phyloP scores from a whole-genome alignment of 2,888 invertebrate genomes.

The Morinoia aosen region DNA sequence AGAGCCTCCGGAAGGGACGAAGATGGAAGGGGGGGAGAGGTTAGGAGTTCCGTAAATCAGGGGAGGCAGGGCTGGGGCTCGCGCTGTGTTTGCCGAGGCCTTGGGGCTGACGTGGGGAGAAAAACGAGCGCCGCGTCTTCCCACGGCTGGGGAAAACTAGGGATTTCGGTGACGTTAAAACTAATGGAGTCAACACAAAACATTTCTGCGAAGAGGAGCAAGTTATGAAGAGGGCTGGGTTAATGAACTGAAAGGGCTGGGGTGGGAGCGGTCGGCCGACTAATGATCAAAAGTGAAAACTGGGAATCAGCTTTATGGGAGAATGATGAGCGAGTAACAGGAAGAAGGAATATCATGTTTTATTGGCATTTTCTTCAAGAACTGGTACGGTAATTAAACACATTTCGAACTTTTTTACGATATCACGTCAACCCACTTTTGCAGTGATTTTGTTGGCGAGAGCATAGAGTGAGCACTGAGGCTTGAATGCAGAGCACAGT shows the following conservation, averaged over 20 bases:
- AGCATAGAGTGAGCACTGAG: too few relatives aligned
- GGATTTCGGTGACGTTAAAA: slow-evolving; percentile 17
- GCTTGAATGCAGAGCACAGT: too few relatives aligned
- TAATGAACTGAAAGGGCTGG: slow-evolving; percentile 3
- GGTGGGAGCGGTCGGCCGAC: not conserved
- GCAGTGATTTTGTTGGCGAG: too few relatives aligned
- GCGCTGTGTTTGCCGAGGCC: slow-evolving; percentile 6
- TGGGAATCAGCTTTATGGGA: not conserved
- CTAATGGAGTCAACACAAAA: slow-evolving; percentile 17
- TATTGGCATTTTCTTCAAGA: not conserved
- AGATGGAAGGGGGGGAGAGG: not conserved
- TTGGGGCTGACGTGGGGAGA: slow-evolving; percentile 17
- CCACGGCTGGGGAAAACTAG: slow-evolving; percentile 4
- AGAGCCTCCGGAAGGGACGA: not conserved
- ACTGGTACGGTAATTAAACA: not conserved
- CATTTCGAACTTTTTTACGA: not conserved
- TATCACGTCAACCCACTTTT: not conserved
- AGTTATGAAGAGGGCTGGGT: not conserved
- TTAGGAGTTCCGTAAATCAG: not conserved
- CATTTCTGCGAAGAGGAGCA: not conserved
- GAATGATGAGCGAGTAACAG: not conserved
- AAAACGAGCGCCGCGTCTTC: not conserved
- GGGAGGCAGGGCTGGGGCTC: not conserved
- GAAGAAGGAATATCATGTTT: not conserved
- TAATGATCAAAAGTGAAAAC: not conserved